phyloP scores from a whole-genome alignment of 2,888 invertebrate species.

The Drosophila buzzatii region DNA sequence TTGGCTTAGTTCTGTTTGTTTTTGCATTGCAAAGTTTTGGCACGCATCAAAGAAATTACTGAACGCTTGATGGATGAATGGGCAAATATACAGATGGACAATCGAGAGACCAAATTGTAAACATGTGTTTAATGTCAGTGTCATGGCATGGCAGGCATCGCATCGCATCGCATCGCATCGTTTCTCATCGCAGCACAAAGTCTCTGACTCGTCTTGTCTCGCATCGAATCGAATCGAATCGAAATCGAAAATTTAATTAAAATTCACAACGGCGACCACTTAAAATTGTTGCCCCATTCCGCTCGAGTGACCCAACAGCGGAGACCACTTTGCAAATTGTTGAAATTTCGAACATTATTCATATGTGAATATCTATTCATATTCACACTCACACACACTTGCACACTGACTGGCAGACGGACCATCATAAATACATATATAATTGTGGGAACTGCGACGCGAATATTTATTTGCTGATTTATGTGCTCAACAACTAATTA shows the following conservation, averaged over 20 bases:
- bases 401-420: not conserved
- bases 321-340: slow-evolving; percentile 55
- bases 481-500: slow-evolving; percentile 71
- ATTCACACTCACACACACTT: not conserved
- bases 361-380: slow-evolving; percentile 20
- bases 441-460: slow-evolving; percentile 27
- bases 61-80: slow-evolving; percentile 29
- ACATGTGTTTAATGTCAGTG: slow-evolving; percentile 61
- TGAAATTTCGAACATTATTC: slow-evolving; percentile 56
- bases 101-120: slow-evolving; percentile 40
- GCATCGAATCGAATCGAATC: slow-evolving; percentile 7
- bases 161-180: not conserved
- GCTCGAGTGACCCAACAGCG: slow-evolving; percentile 24
- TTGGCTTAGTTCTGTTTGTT: slow-evolving; percentile 39
- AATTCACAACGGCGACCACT: slow-evolving; percentile 50
- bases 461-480: slow-evolving; percentile 58
- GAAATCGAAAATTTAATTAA: slow-evolving; percentile 39
- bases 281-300: slow-evolving; percentile 49
- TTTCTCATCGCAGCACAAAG: not conserved
- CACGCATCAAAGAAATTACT: slow-evolving; percentile 67
- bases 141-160: slow-evolving; percentile 17
- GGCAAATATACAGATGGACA: slow-evolving; percentile 32
- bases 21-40: slow-evolving; percentile 44
- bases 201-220: not conserved
- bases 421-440: not conserved